A percentile compares a stretch with the other conserved stretches of the same genome.
Evolutionary conservation across 2,888 invertebrate genomes (phyloP).

Genomic region (Drosophila koepferae): DNA sequence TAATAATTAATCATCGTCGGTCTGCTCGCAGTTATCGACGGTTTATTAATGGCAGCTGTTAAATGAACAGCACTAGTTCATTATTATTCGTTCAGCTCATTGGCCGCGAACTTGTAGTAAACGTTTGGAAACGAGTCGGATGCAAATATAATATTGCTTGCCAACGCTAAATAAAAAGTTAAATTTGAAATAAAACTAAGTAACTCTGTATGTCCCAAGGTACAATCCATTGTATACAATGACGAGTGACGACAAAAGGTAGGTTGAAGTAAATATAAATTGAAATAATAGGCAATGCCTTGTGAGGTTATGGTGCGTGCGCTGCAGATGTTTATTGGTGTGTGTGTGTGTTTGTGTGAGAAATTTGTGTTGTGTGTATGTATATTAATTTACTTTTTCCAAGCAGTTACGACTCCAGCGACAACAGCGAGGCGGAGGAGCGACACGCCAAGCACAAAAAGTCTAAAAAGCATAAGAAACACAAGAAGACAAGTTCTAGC

Average conservation of each 20-base stretch:
- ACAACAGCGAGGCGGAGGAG: constrained; percentile 67
- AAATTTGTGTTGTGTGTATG: constrained; percentile 27
- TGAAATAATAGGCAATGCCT: constrained; percentile 22
- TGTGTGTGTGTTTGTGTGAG: constrained; percentile 28
- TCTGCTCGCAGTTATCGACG: background rate
- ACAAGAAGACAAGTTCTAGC: constrained; percentile 86
- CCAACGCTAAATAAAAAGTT: constrained; percentile 24
- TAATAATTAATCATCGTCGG: background rate
- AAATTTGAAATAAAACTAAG: constrained; percentile 4
- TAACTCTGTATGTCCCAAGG: constrained; percentile 10
- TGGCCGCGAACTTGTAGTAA: constrained; percentile 14
- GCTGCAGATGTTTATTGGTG: constrained; percentile 22
- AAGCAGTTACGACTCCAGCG: constrained; percentile 79
- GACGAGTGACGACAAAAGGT: constrained; percentile 62
- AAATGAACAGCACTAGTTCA: background rate
- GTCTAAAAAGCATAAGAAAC: constrained; percentile 89
- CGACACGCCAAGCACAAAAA: constrained; percentile 85
- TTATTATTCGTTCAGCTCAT: constrained; percentile 11
- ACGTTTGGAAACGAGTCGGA: constrained; percentile 22
- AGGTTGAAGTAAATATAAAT: constrained; percentile 2
- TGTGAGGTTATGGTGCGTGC: constrained; percentile 53
- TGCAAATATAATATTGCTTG: constrained; percentile 23
- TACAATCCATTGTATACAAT: constrained; percentile 20
- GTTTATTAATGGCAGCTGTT: background rate
- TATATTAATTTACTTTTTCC: constrained; percentile 34